These are phyloP conservation scores for Drosophila repleta DNA, from an alignment of 1,140 invertebrate species.

Conservation along the genomic window DNA sequence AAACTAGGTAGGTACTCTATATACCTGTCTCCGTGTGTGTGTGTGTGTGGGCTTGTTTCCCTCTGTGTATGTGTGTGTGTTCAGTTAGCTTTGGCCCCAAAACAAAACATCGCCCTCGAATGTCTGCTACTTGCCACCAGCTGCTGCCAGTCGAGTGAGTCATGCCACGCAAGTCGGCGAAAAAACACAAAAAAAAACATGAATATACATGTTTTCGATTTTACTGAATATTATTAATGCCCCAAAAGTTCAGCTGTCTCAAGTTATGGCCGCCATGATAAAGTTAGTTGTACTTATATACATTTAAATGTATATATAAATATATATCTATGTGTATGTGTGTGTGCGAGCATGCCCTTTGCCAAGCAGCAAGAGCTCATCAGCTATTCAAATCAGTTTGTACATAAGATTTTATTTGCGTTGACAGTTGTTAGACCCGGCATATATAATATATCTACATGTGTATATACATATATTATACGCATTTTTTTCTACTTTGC, in stretches of 20 bases:
- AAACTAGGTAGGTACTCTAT: slow-evolving; percentile 22
- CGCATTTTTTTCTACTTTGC: not conserved
- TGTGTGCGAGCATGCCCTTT: slow-evolving; percentile 16
- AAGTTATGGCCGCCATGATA: slow-evolving; percentile 32
- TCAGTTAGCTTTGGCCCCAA: slow-evolving; percentile 43
- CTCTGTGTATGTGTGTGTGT: slow-evolving; percentile 8
- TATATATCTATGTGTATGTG: not conserved
- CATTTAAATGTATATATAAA: not conserved
- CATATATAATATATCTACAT: slow-evolving; percentile 1
- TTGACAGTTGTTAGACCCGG: not conserved
- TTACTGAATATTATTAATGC: slow-evolving; percentile 38
- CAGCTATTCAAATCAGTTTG: not conserved
- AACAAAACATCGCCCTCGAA: slow-evolving; percentile 48
- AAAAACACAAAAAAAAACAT: slow-evolving; percentile 57
- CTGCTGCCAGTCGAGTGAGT: slow-evolving; percentile 60
- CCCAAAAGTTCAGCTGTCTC: slow-evolving; percentile 33
- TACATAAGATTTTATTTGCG: not conserved
- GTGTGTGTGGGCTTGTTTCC: not conserved
- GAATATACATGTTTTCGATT: slow-evolving; percentile 31
- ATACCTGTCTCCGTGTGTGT: slow-evolving; percentile 10
- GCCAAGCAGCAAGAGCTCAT: slow-evolving; percentile 4
- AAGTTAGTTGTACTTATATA: slow-evolving; percentile 29
- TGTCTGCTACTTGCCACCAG: slow-evolving; percentile 39
- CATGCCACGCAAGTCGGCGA: slow-evolving; percentile 68
- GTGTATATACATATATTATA: not conserved